Evolutionary conservation across 2,888 invertebrate species (phyloP).

Genomic region (Hydropsyche betteni): DNA sequence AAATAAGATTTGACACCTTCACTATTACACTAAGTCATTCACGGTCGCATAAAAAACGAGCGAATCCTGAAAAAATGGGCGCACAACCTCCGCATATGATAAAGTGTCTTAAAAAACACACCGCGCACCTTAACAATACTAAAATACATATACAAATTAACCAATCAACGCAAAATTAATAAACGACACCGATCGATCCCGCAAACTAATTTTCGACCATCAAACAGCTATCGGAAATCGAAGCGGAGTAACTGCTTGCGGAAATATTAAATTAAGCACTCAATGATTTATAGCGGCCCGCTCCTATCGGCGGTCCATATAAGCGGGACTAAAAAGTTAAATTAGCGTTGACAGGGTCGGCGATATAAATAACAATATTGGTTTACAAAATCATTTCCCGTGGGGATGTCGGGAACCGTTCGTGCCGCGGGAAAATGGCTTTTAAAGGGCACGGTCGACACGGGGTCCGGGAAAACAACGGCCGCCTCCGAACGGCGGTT

Average conservation of each 20-base stretch:
- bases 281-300: slow-evolving; percentile 15
- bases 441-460: slow-evolving; percentile 2
- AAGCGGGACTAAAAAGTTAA: slow-evolving; percentile 27
- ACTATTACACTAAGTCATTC: slow-evolving; percentile 20
- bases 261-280: slow-evolving; percentile 33
- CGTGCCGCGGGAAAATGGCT: not conserved
- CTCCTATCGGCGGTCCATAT: not conserved
- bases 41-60: too few relatives aligned
- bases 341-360: slow-evolving; percentile 28
- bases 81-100: too few relatives aligned
- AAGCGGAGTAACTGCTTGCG: slow-evolving; percentile 3
- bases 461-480: slow-evolving; percentile 5
- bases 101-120: too few relatives aligned
- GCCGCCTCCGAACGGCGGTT: slow-evolving; percentile 20
- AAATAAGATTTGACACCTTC: slow-evolving; percentile 35
- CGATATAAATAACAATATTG: slow-evolving; percentile 32
- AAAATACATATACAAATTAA: too few relatives aligned
- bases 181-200: too few relatives aligned
- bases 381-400: slow-evolving; percentile 30
- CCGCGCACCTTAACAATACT: too few relatives aligned
- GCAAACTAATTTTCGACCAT: too few relatives aligned
- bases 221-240: not conserved
- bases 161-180: too few relatives aligned
- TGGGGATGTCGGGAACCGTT: not conserved
- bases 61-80: too few relatives aligned